Percentiles rank a stretch among this genome's conserved stretches.
phyloP scores from a whole-genome alignment of 2,797 vertebrate species.

The Mormyrus proboscirostris region DNA sequence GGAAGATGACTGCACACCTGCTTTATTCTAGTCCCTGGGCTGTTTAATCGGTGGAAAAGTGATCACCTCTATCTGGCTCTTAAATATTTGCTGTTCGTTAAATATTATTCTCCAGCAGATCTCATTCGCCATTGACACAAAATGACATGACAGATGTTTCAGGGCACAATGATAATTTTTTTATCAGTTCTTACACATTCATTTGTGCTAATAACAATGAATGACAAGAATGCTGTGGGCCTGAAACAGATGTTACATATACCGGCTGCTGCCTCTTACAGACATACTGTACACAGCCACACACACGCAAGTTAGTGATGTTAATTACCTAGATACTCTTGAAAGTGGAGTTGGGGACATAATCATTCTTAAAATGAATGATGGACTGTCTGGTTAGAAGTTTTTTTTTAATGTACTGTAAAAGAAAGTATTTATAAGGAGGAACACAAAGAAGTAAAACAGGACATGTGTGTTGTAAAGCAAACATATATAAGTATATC shows the following conservation, averaged over 20 bases:
- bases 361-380: not conserved
- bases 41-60: not conserved
- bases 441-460: not conserved
- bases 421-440: not conserved
- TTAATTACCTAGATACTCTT: not conserved
- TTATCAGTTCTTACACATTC: not conserved
- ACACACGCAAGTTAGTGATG: not conserved
- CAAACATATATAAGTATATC: not conserved
- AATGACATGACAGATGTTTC: not conserved
- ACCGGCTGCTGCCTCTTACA: not conserved
- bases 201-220: not conserved
- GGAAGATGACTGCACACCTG: not conserved
- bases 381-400: not conserved
- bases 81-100: not conserved
- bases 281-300: not conserved
- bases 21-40: not conserved
- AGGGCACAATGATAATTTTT: not conserved
- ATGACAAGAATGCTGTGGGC: not conserved
- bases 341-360: not conserved
- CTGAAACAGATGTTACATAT: not conserved
- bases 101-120: not conserved
- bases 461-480: not conserved
- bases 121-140: not conserved
- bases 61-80: not conserved
- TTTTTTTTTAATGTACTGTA: not conserved